Evolutionary conservation across 2,797 vertebrate species (phyloP), one percentile per base, ranked within the genome.

Genomic region (Crotalus adamanteus): DNA sequence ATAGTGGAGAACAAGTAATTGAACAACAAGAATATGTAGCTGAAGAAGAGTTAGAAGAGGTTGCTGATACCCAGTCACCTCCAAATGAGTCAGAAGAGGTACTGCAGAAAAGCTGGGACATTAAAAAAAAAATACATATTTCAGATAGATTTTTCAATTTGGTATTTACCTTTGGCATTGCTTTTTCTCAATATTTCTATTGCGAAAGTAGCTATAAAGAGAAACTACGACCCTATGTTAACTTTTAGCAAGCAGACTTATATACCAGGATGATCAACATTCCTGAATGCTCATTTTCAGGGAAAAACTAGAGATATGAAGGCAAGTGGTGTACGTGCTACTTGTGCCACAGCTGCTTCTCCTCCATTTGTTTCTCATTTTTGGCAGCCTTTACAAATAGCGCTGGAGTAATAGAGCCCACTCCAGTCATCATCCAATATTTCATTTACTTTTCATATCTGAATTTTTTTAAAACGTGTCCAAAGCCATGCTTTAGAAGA

Each of bases 61-160:
- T 97, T 42, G 95, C 97, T 61, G 94, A 96, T 91, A 95, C 97
- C 42, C 98, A 97, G 94, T 92, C 97, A 92, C 95, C 96, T 93
- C 53, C 98, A 94, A 97, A 97, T 95, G 98, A 99, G 93, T 97
- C 97, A 11, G 98, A 98, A 92, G 98, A 99, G 98, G 98, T 99
- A 97, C 90, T 93, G 91, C 9, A 26, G 95, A 60, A 92, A 91
- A 88, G 86, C 65, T 89, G 89, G 92, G 95, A 94, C 31, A 26
- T 92, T 53, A 3, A 90, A 73, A 63, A 37, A 2, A 78, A 91
- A 88, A 94, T 94, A 69, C 86, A 91, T 7, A 59, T 88, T 83
- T 37, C 26, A 63, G 65, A 26, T 53, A 37, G 73, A 53, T 20
- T 83, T 59, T 53, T 31, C 31, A 57, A 2, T 42, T 78, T 88